Evolutionary conservation across 2,888 invertebrate species (phyloP).

Genomic region (Drosophila neutralis): DNA sequence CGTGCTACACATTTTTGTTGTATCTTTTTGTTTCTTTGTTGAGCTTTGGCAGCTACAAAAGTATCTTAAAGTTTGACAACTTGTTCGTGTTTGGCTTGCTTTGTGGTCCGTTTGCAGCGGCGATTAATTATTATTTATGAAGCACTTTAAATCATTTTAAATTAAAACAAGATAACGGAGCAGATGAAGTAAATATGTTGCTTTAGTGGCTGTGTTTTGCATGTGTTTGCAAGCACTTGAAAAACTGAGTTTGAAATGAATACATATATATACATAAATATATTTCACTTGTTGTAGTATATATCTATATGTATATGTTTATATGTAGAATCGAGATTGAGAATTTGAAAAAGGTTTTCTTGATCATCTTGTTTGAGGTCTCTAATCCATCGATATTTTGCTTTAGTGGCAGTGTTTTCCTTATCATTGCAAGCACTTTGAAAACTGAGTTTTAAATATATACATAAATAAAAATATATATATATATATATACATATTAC

Average conservation of each 20-base stretch:
- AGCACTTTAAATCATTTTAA: neutral
- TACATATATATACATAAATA: neutral
- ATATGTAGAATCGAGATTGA: neutral
- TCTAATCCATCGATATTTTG: neutral
- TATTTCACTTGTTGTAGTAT: too few relatives aligned
- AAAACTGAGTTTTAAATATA: neutral
- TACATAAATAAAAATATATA: neutral
- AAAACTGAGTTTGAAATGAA: neutral
- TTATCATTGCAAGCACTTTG: neutral
- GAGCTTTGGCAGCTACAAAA: conserved; percentile 13
- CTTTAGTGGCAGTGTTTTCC: neutral
- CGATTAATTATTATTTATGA: neutral
- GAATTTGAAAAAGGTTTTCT: too few relatives aligned
- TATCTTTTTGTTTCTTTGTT: conserved; percentile 3
- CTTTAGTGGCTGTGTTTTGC: neutral
- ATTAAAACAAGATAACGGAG: neutral
- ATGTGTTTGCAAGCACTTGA: neutral
- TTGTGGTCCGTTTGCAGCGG: conserved; percentile 12
- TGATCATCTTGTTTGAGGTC: too few relatives aligned
- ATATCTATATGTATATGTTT: neutral
- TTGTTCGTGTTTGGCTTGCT: conserved; percentile 17
- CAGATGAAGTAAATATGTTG: neutral
- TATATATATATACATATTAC: neutral
- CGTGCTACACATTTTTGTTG: conserved; percentile 39
- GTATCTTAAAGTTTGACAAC: conserved; percentile 21